Base-by-base conservation (phyloP, 2,113 vertebrate species). In the Prietella phreatophila region DNA sequence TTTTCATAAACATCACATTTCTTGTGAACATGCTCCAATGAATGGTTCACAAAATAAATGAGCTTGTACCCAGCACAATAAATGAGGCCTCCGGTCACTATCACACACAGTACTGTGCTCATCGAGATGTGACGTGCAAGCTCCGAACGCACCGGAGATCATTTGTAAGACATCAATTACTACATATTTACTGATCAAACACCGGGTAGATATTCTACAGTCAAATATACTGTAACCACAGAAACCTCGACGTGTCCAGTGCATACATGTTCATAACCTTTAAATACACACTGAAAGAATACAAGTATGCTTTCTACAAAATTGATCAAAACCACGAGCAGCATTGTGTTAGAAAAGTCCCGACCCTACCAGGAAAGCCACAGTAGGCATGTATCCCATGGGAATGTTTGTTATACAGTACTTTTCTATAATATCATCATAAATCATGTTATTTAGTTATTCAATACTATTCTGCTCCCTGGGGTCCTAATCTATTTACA, bases 371-470 rank as follows among this genome's bases (percentile, higher is more conserved):
- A 83, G 89, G 69, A 89, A 86, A 90, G 92, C 92, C 89, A 91
- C 91, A 89, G 93, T 91, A 88, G 90, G 84, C 53, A 63, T 85
- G 87, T 91, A 88, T 90, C 93, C 90, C 89, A 89, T 84, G 90
- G 92, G 91, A 87, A 91, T 88, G 87, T 91, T 93, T 91, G 85
- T 89, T 90, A 86, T 93, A 89, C 90, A 88, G 78, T 92, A 90
- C 92, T 93, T 93, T 91, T 93, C 90, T 92, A 93, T 91, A 93
- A 91, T 91, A 94, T 96, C 94, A 94, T 95, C 94, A 96, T 95
- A 95, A 95, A 96, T 94, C 95, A 94, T 95, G 93, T 94, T 93
- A 93, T 95, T 95, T 95, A 94, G 93, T 94, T 92, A 95, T 95
- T 95, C 94, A 94, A 94, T 95, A 95, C 90, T 91, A 93, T 89